A percentile compares a stretch with the other conserved stretches of the same genome.
These are phyloP conservation scores for Lasioglossum malachurum DNA, from an alignment of 2,888 invertebrate species.

Conservation along the genomic window DNA sequence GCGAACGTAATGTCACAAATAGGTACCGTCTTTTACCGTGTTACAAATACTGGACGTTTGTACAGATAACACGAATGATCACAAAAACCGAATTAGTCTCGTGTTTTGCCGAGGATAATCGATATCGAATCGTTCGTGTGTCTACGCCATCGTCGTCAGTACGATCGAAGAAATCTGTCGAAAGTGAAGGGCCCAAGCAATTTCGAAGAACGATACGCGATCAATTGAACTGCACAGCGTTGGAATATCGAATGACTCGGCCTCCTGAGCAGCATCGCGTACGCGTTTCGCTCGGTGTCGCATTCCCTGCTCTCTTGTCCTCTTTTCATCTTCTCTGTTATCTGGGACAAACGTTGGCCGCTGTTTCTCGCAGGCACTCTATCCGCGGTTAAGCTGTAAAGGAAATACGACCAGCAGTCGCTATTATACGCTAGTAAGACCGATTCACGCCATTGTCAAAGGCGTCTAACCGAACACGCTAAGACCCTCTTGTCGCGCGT, in stretches of 20 bases:
- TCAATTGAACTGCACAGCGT: neutral
- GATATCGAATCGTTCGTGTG: neutral
- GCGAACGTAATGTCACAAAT: neutral
- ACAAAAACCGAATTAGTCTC: neutral
- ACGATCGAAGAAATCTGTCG: neutral
- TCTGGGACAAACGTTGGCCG: slow-evolving; percentile 58
- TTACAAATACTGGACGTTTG: neutral
- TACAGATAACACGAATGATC: neutral
- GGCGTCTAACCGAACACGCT: slow-evolving; percentile 48
- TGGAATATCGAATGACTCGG: slow-evolving; percentile 17
- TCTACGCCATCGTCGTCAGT: neutral
- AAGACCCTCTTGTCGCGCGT: slow-evolving; percentile 33
- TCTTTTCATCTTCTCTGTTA: slow-evolving; percentile 44
- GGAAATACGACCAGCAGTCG: slow-evolving; percentile 61
- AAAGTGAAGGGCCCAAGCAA: neutral
- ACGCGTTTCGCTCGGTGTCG: neutral
- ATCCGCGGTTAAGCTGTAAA: slow-evolving; percentile 65
- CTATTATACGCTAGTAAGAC: slow-evolving; percentile 65
- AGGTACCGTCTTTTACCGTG: neutral
- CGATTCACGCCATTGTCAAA: slow-evolving; percentile 69
- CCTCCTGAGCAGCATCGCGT: slow-evolving; percentile 11
- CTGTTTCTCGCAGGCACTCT: slow-evolving; percentile 69
- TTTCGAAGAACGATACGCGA: neutral
- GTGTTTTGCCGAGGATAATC: neutral
- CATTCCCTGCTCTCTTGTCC: slow-evolving; percentile 19